phyloP scores from a whole-genome alignment of 1,140 invertebrate species.

The Olivierus martensii region DNA sequence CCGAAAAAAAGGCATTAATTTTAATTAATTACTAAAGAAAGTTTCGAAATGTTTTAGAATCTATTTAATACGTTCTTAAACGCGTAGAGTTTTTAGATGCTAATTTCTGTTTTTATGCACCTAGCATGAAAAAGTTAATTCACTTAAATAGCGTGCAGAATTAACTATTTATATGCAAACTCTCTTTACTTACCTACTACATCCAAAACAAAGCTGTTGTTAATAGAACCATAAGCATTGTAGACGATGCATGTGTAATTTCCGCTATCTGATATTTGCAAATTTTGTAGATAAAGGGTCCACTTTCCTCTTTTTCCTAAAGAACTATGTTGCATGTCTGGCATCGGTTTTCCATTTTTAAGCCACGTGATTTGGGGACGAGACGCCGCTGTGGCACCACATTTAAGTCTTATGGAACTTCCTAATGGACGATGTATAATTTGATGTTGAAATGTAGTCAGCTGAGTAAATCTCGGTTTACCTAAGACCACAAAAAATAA shows the following conservation, averaged over 20 bases:
- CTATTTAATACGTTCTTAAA: too few species aligned
- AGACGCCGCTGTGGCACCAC: conserved; percentile 8
- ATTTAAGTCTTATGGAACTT: conserved; percentile 8
- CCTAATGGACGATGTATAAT: conserved; percentile 9
- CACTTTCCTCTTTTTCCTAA: background rate
- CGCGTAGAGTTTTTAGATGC: too few species aligned
- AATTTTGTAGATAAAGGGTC: conserved; percentile 17
- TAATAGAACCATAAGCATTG: conserved; percentile 59
- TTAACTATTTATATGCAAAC: too few species aligned
- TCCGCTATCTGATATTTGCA: conserved; percentile 46
- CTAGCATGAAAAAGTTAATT: too few species aligned
- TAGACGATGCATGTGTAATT: conserved; percentile 74
- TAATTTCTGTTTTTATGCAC: too few species aligned
- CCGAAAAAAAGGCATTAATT: too few species aligned
- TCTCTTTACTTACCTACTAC: conserved; percentile 48
- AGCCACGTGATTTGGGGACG: conserved; percentile 12
- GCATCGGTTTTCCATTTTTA: conserved; percentile 13
- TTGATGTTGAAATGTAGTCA: conserved; percentile 3
- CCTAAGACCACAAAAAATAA: conserved; percentile 2
- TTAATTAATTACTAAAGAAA: too few species aligned
- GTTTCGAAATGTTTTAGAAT: too few species aligned
- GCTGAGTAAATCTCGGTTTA: conserved; percentile 8
- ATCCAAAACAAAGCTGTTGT: conserved; percentile 53
- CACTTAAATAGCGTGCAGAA: too few species aligned
- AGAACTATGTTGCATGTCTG: conserved; percentile 5